These are phyloP conservation scores for Coecobrya sp. DNA, from an alignment of 2,888 invertebrate genomes.

Conservation along the genomic window DNA sequence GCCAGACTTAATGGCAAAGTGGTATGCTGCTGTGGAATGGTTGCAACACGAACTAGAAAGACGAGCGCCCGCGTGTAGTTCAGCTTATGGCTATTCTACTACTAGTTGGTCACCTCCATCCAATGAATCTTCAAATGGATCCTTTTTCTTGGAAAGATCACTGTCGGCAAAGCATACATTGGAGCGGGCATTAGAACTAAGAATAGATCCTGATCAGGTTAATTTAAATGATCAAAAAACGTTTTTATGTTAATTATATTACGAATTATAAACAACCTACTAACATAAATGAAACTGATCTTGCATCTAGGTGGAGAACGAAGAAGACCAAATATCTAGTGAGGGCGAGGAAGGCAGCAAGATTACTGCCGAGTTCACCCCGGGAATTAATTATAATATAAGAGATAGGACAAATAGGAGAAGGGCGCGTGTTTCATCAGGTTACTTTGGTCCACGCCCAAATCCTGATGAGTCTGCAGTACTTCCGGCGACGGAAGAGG, in stretches of 20 bases:
- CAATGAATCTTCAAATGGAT: conserved; percentile 97
- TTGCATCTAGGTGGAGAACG: conserved; percentile 82
- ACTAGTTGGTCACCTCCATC: conserved; percentile 94
- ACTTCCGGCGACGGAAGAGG: conserved; percentile 27
- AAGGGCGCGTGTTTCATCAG: not conserved
- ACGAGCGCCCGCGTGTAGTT: conserved; percentile 83
- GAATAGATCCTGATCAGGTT: conserved; percentile 90
- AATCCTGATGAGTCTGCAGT: conserved; percentile 28
- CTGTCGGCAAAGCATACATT: conserved; percentile 97
- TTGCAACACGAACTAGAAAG: conserved; percentile 96
- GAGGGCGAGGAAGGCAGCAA: conserved; percentile 84
- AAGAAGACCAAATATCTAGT: conserved; percentile 85
- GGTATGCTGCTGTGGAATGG: conserved; percentile 97
- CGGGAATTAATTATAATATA: not conserved
- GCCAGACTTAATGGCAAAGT: conserved; percentile 94
- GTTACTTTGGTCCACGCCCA: conserved; percentile 29
- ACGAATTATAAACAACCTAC: not conserved
- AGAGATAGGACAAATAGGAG: conserved; percentile 2
- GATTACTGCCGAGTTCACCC: conserved; percentile 29
- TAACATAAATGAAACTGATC: not conserved
- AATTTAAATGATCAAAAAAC: conserved; percentile 43
- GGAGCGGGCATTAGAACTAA: conserved; percentile 92
- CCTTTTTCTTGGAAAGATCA: conserved; percentile 96
- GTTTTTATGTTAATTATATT: not conserved
- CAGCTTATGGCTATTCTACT: conserved; percentile 83